A percentile compares a stretch with the other conserved stretches of the same genome.
These are phyloP conservation scores for Lontra canadensis DNA, from an alignment of 2,113 vertebrate species.

Conservation along the genomic window DNA sequence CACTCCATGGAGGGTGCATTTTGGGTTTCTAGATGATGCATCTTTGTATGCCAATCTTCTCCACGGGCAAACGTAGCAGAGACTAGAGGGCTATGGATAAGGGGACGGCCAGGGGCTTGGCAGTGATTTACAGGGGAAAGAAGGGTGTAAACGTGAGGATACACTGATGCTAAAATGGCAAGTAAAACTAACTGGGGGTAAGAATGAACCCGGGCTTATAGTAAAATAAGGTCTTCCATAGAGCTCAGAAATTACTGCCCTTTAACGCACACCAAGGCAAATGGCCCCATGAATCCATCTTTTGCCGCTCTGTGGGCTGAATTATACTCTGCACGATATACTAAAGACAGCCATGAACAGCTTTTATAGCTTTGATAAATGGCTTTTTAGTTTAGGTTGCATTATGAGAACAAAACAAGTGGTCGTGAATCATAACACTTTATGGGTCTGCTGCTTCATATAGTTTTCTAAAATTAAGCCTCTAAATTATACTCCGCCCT, in stretches of 20 bases:
- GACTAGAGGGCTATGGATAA: background rate
- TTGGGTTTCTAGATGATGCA: background rate
- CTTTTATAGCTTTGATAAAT: constrained; percentile 84
- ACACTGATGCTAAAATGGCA: background rate
- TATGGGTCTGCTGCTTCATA: constrained; percentile 79
- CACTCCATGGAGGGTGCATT: background rate
- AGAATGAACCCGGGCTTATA: background rate
- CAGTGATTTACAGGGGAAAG: background rate
- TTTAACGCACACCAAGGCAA: constrained; percentile 82
- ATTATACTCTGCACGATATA: constrained; percentile 83
- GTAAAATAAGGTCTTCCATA: constrained; percentile 40
- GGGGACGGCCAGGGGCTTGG: background rate
- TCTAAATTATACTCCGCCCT: constrained; percentile 73
- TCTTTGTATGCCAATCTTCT: background rate
- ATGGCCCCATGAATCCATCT: constrained; percentile 81
- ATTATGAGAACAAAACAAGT: constrained; percentile 89
- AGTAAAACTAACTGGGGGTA: constrained; percentile 10
- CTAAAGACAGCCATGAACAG: constrained; percentile 82
- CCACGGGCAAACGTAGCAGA: background rate
- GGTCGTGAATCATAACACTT: constrained; percentile 86
- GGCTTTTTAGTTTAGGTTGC: constrained; percentile 84
- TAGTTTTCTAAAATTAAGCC: constrained; percentile 74
- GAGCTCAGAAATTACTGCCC: constrained; percentile 53
- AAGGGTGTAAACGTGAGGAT: background rate
- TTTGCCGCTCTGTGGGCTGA: constrained; percentile 81